Percentiles rank a stretch among this genome's conserved stretches.
Evolutionary conservation across 2,797 vertebrate genomes (phyloP).

Genomic region (Petrocephalus schoutedeni): DNA sequence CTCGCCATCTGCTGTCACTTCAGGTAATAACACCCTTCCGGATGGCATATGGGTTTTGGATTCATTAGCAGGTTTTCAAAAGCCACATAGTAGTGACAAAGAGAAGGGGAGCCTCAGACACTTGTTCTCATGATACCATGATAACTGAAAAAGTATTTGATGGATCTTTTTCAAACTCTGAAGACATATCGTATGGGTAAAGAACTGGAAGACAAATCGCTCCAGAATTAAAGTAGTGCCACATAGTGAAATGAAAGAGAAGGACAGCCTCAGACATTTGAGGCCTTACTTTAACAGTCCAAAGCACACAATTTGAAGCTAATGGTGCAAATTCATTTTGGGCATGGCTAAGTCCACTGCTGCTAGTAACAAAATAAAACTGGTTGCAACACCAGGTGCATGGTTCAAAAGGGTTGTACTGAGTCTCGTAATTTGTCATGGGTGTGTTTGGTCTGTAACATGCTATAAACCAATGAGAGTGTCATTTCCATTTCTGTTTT

Average conservation of each 20-base stretch:
- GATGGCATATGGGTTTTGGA: background rate
- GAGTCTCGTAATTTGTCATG: background rate
- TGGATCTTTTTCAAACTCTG: background rate
- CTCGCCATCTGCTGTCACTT: slow-evolving; percentile 55
- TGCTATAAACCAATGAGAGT: background rate
- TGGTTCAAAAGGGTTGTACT: background rate
- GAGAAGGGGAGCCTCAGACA: background rate
- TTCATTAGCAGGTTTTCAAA: background rate
- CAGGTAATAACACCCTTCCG: slow-evolving; percentile 49
- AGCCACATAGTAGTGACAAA: background rate
- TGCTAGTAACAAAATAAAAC: background rate
- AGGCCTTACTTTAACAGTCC: background rate
- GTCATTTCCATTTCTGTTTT: background rate
- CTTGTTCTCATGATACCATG: background rate
- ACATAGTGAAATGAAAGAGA: background rate
- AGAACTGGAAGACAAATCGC: background rate
- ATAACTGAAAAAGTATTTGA: background rate
- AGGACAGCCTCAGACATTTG: background rate
- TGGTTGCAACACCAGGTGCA: background rate
- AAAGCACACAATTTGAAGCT: background rate
- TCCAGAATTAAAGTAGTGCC: background rate
- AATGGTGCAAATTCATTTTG: background rate
- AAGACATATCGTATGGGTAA: background rate
- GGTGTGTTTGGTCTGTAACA: background rate
- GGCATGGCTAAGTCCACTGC: background rate